Conservation (phyloP, 1,140 invertebrate species). For the Adelges cooleyi region DNA sequence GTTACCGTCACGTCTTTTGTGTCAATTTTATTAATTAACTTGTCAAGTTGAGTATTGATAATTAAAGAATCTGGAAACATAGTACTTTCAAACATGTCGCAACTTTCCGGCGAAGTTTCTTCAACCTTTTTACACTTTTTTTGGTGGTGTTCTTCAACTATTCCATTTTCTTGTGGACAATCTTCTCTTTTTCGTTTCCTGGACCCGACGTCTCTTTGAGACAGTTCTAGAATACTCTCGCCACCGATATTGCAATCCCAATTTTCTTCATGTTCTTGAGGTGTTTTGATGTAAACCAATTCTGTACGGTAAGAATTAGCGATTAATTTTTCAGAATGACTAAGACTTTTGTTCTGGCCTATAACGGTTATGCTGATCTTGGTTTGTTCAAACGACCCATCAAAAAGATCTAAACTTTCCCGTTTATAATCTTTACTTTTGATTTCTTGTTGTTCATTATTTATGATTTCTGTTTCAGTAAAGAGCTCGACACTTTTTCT, state of each 20-base stretch:
- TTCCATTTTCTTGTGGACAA: background rate
- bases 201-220: constrained; percentile 6
- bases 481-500: constrained; percentile 6
- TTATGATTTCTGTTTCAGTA: background rate
- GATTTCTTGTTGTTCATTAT: background rate
- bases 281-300: constrained; percentile 1
- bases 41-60: constrained; percentile 29
- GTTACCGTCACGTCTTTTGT: background rate
- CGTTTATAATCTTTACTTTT: constrained; percentile 11
- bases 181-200: constrained; percentile 19
- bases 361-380: constrained; percentile 3
- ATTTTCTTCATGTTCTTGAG: constrained; percentile 26
- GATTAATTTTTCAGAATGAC: background rate
- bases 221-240: constrained; percentile 33
- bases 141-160: background rate
- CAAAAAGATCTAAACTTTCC: constrained; percentile 23
- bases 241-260: constrained; percentile 34
- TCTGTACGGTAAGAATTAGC: background rate
- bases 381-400: constrained; percentile 9
- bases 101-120: background rate
- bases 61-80: constrained; percentile 26
- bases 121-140: constrained; percentile 4
- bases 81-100: background rate
- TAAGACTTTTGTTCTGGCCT: background rate
- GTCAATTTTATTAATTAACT: constrained; percentile 16